Percentiles rank a stretch among this genome's conserved stretches.
These are phyloP conservation scores for Tipula confusa DNA, from an alignment of 2,888 invertebrate species.

Conservation along the genomic window DNA sequence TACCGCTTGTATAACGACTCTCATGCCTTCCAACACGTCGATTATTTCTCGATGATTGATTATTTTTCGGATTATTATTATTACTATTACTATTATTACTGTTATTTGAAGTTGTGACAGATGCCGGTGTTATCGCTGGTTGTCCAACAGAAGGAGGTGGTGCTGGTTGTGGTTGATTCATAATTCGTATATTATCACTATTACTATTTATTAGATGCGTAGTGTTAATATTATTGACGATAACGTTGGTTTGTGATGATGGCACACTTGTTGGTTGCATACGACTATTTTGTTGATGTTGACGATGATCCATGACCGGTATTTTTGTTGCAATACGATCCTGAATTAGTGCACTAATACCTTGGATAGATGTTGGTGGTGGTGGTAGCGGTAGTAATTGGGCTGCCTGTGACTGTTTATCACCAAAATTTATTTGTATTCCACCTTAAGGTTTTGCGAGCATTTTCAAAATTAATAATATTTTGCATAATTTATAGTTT, in stretches of 20 bases:
- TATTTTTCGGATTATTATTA: slow-evolving; percentile 31
- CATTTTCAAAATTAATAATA: not conserved
- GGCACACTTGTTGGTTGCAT: slow-evolving; percentile 21
- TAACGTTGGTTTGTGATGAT: not conserved
- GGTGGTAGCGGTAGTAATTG: not conserved
- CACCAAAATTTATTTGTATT: slow-evolving; percentile 9
- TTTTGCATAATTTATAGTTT: too few species aligned
- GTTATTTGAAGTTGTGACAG: slow-evolving; percentile 5
- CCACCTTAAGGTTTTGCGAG: not conserved
- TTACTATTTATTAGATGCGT: not conserved
- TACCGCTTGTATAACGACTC: slow-evolving; percentile 43
- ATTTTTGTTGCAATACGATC: not conserved
- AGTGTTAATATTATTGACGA: not conserved
- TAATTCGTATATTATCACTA: slow-evolving; percentile 21
- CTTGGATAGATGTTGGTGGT: not conserved
- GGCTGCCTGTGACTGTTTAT: not conserved
- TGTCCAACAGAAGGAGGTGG: not conserved
- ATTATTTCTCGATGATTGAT: slow-evolving; percentile 35
- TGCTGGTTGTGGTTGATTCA: slow-evolving; percentile 15
- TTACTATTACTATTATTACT: slow-evolving; percentile 33
- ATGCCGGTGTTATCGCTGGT: not conserved
- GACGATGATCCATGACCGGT: slow-evolving; percentile 7
- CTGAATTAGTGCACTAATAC: not conserved
- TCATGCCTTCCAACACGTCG: slow-evolving; percentile 41
- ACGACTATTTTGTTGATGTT: slow-evolving; percentile 37